Evolutionary conservation across 1,140 invertebrate species (phyloP).

Genomic region (Grapholita molesta): DNA sequence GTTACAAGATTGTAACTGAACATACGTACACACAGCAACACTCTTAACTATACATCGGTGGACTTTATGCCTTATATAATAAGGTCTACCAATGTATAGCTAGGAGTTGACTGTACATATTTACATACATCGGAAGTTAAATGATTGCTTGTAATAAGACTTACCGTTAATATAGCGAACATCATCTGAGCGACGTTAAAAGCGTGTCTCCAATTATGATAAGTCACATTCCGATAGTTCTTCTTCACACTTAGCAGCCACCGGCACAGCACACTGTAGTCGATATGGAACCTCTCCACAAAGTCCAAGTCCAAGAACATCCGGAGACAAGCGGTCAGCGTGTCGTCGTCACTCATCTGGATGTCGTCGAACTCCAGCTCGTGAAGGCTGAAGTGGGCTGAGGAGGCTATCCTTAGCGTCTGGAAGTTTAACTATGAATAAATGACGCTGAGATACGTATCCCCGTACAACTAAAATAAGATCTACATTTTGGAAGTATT

Average conservation of each 20-base stretch:
- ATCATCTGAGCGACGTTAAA: constrained; percentile 98
- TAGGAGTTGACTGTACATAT: too few relatives aligned
- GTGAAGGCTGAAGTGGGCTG: constrained; percentile 89
- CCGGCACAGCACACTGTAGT: constrained; percentile 91
- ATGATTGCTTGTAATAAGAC: too few relatives aligned
- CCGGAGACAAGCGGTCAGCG: constrained; percentile 89
- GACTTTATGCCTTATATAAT: too few relatives aligned
- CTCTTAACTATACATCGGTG: too few relatives aligned
- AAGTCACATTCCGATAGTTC: constrained; percentile 97
- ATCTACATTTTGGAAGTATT: too few relatives aligned
- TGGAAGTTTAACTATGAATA: constrained; percentile 50
- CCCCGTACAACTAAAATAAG: too few relatives aligned
- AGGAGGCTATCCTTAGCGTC: constrained; percentile 87
- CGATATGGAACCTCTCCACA: constrained; percentile 93
- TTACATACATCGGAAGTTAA: too few relatives aligned
- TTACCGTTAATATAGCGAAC: constrained; percentile 94
- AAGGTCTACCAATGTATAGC: too few relatives aligned
- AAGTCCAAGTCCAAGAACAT: constrained; percentile 96
- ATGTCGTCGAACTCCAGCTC: constrained; percentile 94
- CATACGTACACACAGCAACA: too few relatives aligned
- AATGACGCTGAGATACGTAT: background rate
- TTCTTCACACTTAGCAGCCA: constrained; percentile 97
- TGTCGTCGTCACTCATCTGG: constrained; percentile 90
- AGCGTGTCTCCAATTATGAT: constrained; percentile 98
- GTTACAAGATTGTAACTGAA: too few relatives aligned